Conservation (phyloP, 2,797 vertebrate species). For the Simalia tracyae region DNA sequence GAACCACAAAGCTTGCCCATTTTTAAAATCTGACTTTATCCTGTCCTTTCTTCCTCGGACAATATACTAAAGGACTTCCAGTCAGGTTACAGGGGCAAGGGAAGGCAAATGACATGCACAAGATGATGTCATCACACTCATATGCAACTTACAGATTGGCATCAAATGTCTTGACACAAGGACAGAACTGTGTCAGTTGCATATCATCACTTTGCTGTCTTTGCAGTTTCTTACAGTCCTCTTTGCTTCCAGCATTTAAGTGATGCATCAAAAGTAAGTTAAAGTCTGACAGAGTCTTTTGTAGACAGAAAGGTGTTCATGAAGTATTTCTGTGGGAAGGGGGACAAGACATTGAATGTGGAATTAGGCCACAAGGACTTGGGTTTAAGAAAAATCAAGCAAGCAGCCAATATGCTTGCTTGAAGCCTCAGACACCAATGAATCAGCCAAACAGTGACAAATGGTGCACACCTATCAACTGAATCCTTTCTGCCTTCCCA, state of each 20-base stretch:
- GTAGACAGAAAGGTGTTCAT: background rate
- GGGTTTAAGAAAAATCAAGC: background rate
- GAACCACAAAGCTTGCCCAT: conserved; percentile 58
- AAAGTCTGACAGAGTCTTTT: background rate
- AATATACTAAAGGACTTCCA: background rate
- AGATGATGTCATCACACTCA: background rate
- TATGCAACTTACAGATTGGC: background rate
- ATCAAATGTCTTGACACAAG: background rate
- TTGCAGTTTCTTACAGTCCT: background rate
- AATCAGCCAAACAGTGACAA: no score
- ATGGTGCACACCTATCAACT: background rate
- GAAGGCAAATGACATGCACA: background rate
- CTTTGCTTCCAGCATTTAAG: background rate
- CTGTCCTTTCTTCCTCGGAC: background rate
- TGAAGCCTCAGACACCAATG: background rate
- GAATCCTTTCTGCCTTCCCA: background rate
- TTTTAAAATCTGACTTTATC: conserved; percentile 54
- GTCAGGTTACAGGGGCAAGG: background rate
- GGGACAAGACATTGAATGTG: conserved; percentile 41
- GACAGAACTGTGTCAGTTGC: background rate
- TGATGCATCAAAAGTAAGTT: conserved; percentile 17
- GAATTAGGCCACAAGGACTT: conserved; percentile 24
- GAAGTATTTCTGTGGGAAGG: conserved; percentile 44
- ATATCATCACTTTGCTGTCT: background rate
- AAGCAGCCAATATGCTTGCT: background rate